Percentiles rank a stretch among this genome's conserved stretches.
Evolutionary conservation across 2,113 vertebrate species (phyloP).

Genomic region (Chlamydotis undulata): DNA sequence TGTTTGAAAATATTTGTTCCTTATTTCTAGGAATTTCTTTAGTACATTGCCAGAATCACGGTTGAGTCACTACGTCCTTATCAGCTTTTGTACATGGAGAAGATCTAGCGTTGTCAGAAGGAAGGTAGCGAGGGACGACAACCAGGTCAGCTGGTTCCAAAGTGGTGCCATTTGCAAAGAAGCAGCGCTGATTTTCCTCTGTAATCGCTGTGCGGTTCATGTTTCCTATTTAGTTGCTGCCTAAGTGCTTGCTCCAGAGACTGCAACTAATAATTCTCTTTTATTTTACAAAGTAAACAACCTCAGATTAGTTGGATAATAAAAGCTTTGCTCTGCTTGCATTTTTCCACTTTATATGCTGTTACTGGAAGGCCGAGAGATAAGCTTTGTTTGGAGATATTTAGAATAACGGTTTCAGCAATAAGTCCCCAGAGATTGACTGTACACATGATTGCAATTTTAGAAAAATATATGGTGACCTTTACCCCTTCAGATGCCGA

Average conservation of each 20-base stretch:
- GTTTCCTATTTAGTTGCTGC: neutral
- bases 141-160: neutral
- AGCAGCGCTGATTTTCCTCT: neutral
- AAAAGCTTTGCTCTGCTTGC: slow-evolving; percentile 35
- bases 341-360: neutral
- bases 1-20: neutral
- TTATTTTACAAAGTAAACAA: slow-evolving; percentile 1
- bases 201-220: neutral
- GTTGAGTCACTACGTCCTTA: neutral
- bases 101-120: neutral
- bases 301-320: slow-evolving; percentile 21
- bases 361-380: neutral
- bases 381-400: slow-evolving; percentile 28
- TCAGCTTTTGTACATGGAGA: neutral
- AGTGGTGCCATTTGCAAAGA: neutral
- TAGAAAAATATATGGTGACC: neutral
- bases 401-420: neutral
- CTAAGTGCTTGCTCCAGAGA: neutral
- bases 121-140: neutral
- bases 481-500: neutral
- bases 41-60: neutral
- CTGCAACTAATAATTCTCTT: neutral
- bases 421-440: neutral
- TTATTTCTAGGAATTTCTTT: neutral
- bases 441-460: neutral